Evolutionary conservation across 2,113 vertebrate genomes (phyloP).

Genomic region (Gorsachius goisagi): DNA sequence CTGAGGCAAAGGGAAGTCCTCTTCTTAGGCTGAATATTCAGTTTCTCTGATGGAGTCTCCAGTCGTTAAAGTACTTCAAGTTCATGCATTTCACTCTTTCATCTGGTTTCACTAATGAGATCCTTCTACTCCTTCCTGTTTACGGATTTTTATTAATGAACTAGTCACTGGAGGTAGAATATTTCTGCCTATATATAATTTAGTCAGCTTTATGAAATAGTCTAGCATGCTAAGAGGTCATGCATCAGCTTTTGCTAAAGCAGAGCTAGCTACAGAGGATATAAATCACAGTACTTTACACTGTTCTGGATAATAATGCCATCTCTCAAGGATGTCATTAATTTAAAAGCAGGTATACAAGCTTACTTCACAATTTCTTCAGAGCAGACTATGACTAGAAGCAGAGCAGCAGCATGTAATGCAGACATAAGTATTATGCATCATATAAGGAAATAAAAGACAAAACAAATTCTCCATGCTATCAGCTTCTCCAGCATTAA

Average conservation of each 20-base stretch:
- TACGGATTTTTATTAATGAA: not conserved
- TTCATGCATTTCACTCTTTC: not conserved
- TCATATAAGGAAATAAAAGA: not conserved
- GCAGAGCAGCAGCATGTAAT: not conserved
- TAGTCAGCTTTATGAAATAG: not conserved
- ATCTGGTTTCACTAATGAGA: not conserved
- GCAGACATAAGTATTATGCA: not conserved
- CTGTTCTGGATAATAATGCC: not conserved
- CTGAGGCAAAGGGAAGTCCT: not conserved
- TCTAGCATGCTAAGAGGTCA: not conserved
- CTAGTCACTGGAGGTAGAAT: not conserved
- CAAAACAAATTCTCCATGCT: not conserved
- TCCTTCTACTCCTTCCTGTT: not conserved
- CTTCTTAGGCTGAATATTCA: fast-evolving
- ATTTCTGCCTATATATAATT: not conserved
- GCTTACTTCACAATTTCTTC: not conserved
- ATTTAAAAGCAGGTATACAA: not conserved
- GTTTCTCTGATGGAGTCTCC: not conserved
- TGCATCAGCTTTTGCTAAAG: not conserved
- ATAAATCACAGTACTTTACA: not conserved
- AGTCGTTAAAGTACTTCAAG: not conserved
- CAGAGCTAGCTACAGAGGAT: not conserved
- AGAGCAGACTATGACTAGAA: not conserved
- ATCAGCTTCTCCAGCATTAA: not conserved
- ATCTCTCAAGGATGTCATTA: not conserved